Conservation (phyloP, 2,888 invertebrate species). For the Sinodicranocentrus sp. region DNA sequence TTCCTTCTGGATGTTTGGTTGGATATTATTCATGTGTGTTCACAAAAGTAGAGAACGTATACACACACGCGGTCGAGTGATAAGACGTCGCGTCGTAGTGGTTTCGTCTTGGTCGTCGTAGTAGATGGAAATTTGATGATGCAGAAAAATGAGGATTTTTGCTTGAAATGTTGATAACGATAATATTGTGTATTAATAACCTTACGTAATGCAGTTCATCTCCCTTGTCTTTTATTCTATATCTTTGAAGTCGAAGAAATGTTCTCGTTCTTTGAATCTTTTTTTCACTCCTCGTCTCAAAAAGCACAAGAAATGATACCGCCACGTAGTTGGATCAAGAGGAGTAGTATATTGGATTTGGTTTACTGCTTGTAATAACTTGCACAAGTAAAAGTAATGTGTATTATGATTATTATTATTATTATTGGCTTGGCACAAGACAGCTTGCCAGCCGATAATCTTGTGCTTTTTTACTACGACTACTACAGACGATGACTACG, state of each 20-base stretch:
- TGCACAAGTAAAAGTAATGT: constrained; percentile 52
- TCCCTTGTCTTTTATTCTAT: constrained; percentile 16
- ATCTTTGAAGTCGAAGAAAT: not conserved
- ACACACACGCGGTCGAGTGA: constrained; percentile 8
- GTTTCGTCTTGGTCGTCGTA: constrained; percentile 1
- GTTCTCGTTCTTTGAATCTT: constrained; percentile 1
- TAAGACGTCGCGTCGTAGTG: constrained; percentile 1
- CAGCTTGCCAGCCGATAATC: constrained; percentile 59
- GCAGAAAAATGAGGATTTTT: constrained; percentile 45
- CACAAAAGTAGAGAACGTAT: not conserved
- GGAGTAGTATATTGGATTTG: constrained; percentile 2
- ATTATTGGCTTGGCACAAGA: constrained; percentile 68
- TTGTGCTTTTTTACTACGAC: constrained; percentile 39
- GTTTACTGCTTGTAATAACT: constrained; percentile 31
- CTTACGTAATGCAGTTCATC: constrained; percentile 38
- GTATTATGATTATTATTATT: constrained; percentile 64
- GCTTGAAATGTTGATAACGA: constrained; percentile 54
- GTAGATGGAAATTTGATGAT: constrained; percentile 8
- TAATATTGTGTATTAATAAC: constrained; percentile 26
- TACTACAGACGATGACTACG: constrained; percentile 5
- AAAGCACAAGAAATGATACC: not conserved
- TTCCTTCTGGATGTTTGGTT: not conserved
- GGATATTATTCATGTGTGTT: not conserved
- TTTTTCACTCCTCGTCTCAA: constrained; percentile 7
- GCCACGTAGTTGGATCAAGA: not conserved